Evolutionary conservation across 2,113 vertebrate genomes (phyloP).

Genomic region (Elgaria multicarinata): DNA sequence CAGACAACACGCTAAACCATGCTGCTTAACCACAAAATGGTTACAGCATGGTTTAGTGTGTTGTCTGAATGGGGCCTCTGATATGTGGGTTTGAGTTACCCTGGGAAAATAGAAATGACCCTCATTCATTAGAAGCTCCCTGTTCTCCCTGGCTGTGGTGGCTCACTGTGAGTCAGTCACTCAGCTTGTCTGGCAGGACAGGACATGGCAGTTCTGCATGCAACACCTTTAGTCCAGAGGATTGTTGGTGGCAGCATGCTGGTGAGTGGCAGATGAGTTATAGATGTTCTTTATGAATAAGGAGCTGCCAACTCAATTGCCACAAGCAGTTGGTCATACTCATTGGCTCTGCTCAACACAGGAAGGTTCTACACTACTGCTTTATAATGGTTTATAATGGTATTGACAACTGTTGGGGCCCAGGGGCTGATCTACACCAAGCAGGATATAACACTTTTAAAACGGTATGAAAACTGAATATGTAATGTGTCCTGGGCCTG

Average conservation of each 20-base stretch:
- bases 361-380: no score
- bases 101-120: neutral
- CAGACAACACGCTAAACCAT: no score
- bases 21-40: no score
- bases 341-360: neutral
- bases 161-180: neutral
- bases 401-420: no score
- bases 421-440: no score
- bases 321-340: neutral
- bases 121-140: neutral
- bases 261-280: neutral
- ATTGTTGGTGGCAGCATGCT: neutral
- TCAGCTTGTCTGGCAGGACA: neutral
- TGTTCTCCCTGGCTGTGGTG: neutral
- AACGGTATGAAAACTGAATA: no score
- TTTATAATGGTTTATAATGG: no score
- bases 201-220: neutral
- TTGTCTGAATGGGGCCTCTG: no score
- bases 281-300: neutral
- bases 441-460: no score
- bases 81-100: neutral
- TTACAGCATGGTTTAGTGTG: no score
- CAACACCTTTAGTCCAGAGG: neutral
- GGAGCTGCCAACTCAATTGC: neutral
- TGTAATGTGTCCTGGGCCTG: no score